Evolutionary conservation across 2,888 invertebrate genomes (phyloP), one percentile per base, ranked within the genome.

Genomic region (Leptopilina drosophilae): DNA sequence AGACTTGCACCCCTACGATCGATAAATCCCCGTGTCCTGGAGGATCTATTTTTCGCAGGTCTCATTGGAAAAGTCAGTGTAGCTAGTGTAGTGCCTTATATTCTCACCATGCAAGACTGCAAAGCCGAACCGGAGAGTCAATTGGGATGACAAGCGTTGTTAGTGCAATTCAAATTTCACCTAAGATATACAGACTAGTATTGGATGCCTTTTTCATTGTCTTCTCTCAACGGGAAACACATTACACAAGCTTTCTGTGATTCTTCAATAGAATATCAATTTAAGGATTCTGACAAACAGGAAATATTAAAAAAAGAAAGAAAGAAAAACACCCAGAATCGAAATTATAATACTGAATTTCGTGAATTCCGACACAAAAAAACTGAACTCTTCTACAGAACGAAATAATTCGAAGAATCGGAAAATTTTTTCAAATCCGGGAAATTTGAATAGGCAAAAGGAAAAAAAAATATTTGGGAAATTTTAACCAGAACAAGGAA

Each of bases 51-150:
- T 93, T 98, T 98, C 90, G 96, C 97, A 5, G 97, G 97, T 76
- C 94, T 98, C 82, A 95, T 98, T 73, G 98, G 98, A 6, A 97
- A 96, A 91, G 97, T 99, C 87, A 97, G 98, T 92, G 98, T 99
- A 81, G 98, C 99, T 89, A 97, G 96, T 89, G 97, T 99, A 86
- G 96, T 99, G 92, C 98, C 98, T 46, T 98, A 96, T 88, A 96
- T 99, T 89, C 94, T 99, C 85, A 95, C 89, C 82, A 91, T 91
- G 91, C 90, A 90, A 87, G 91, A 91, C 86, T 89, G 88, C 84
- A 91, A 91, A 87, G 85, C 89, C 81, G 91, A 91, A 86, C 87
- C 90, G 64, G 91, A 91, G 80, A 89, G 87, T 85, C 91, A 90
- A 85, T 90, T 91, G 89, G 91, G 89, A 86, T 90, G 90, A 90